A percentile compares a stretch with the other conserved stretches of the same genome.
Evolutionary conservation across 1,140 invertebrate genomes (phyloP).

Genomic region (Macrostomum lignano): DNA sequence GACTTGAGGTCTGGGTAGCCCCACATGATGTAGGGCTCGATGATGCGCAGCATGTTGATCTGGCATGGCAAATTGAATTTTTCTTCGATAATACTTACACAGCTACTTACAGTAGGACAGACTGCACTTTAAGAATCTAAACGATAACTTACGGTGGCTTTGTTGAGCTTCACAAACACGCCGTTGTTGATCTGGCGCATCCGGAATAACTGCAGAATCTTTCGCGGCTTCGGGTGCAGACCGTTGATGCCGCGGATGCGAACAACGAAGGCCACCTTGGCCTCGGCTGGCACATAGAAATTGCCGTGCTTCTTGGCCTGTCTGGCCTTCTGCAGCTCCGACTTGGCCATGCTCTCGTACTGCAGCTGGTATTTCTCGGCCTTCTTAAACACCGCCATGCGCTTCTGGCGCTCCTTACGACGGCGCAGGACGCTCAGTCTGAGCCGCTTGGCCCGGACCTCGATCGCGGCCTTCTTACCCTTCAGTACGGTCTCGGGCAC

Average conservation of each 20-base stretch:
- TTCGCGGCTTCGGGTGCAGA: conserved; percentile 46
- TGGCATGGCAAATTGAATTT: no score
- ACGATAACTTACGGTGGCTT: no score
- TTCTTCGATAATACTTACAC: conserved; percentile 34
- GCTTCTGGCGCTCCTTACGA: no score
- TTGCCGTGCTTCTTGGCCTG: conserved; percentile 29
- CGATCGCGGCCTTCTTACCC: no score
- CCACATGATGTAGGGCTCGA: conserved; percentile 81
- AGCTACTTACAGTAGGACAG: conserved; percentile 34
- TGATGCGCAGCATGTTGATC: conserved; percentile 77
- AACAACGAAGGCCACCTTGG: conserved; percentile 76
- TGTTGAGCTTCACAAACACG: conserved; percentile 60
- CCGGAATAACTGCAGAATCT: conserved; percentile 75
- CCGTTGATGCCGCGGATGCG: conserved; percentile 45
- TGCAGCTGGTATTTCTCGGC: not conserved
- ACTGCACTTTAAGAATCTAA: no score
- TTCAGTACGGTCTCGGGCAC: no score
- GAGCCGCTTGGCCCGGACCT: no score
- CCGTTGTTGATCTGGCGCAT: conserved; percentile 90
- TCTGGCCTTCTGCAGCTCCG: not conserved
- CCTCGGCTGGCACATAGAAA: conserved; percentile 79
- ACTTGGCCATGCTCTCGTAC: conserved; percentile 2
- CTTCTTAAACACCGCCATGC: not conserved
- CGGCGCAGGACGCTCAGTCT: no score
- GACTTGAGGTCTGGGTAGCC: conserved; percentile 89